These are phyloP conservation scores for Seriola quinqueradiata DNA, from an alignment of 2,113 vertebrate genomes.

Conservation along the genomic window DNA sequence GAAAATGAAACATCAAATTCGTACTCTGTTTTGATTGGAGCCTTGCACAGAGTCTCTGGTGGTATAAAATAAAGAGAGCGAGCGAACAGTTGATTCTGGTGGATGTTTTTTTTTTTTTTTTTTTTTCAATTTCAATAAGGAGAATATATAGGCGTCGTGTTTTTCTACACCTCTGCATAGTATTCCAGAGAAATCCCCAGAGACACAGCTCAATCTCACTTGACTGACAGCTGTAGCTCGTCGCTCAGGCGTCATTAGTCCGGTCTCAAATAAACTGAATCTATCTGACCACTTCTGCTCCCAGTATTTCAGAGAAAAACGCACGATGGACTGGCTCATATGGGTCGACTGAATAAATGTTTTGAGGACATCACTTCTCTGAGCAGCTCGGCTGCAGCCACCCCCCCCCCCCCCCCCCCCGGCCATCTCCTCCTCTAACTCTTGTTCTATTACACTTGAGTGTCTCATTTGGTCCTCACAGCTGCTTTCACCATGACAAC, in stretches of 20 bases:
- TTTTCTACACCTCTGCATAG: constrained; percentile 62
- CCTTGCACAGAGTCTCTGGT: constrained; percentile 48
- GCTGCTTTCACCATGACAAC: constrained; percentile 77
- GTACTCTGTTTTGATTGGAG: constrained; percentile 48
- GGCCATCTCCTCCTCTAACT: constrained; percentile 27
- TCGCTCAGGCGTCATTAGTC: constrained; percentile 51
- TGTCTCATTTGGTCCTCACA: constrained; percentile 17
- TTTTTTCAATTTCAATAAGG: constrained; percentile 33
- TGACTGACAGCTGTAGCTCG: constrained; percentile 70
- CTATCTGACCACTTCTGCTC: constrained; percentile 21
- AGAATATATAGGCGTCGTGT: constrained; percentile 50
- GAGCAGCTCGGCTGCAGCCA: constrained; percentile 42
- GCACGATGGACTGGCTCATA: constrained; percentile 7
- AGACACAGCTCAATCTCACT: constrained; percentile 42
- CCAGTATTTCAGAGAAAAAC: constrained; percentile 7
- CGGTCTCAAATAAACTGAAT: constrained; percentile 32
- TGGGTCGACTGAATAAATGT: constrained; percentile 21
- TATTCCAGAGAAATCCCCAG: constrained; percentile 39
- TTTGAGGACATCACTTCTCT: constrained; percentile 45
- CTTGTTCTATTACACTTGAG: constrained; percentile 19
- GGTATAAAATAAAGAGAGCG: constrained; percentile 53
- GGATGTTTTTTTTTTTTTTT: background rate
- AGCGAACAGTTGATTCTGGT: constrained; percentile 56
- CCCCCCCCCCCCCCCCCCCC: background rate
- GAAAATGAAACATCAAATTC: constrained; percentile 38